phyloP scores from a whole-genome alignment of 2,113 vertebrate species.

The Amia ocellicauda region DNA sequence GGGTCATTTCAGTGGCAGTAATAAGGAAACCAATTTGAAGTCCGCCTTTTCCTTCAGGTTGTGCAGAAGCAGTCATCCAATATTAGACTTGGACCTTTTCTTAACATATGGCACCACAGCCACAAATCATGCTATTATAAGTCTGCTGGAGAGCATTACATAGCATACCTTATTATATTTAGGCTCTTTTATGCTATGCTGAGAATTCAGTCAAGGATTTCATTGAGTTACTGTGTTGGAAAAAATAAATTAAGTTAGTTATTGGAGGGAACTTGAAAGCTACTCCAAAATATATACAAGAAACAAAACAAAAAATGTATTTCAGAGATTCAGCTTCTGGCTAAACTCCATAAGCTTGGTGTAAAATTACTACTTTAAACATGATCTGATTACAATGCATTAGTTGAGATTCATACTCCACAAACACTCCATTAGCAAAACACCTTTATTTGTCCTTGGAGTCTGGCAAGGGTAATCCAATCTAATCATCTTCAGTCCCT shows the following conservation, averaged over 20 bases:
- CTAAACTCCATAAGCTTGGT: neutral
- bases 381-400: conserved; percentile 8
- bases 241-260: neutral
- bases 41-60: too few relatives aligned
- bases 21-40: too few relatives aligned
- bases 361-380: neutral
- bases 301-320: too few relatives aligned
- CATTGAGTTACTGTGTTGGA: too few relatives aligned
- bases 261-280: neutral
- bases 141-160: too few relatives aligned
- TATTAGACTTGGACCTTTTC: too few relatives aligned
- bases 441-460: conserved; percentile 5
- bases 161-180: neutral
- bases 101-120: too few relatives aligned
- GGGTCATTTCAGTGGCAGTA: too few relatives aligned
- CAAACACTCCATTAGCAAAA: conserved; percentile 4
- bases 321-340: neutral
- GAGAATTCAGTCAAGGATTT: too few relatives aligned
- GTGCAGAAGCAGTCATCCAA: too few relatives aligned
- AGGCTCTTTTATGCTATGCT: neutral
- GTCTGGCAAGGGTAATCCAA: conserved; percentile 3
- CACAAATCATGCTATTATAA: too few relatives aligned
- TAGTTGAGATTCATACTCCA: conserved; percentile 1
- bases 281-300: too few relatives aligned
- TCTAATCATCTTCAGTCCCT: conserved; percentile 5